A percentile compares a stretch with the other conserved stretches of the same genome.
These are phyloP conservation scores for Leptinotarsa juncta DNA, from an alignment of 2,888 invertebrate genomes.

Conservation along the genomic window DNA sequence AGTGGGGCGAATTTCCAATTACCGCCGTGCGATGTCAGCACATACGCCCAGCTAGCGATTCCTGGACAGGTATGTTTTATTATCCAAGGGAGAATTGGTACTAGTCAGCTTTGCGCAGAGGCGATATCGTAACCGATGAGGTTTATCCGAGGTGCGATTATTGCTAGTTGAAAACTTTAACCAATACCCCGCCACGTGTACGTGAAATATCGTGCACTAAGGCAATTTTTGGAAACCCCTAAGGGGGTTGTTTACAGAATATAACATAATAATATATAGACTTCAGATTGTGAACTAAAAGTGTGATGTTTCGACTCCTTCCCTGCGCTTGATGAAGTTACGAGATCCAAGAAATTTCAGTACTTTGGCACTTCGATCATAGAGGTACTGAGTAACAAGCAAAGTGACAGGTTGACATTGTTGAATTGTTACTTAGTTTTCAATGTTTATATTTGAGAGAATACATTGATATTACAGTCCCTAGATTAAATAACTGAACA, in stretches of 20 bases:
- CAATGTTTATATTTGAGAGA: no score
- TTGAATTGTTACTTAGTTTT: no score
- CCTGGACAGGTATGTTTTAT: not conserved
- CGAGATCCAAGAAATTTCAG: no score
- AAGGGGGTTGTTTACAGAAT: slow-evolving; percentile 31
- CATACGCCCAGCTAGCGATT: not conserved
- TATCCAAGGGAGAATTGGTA: fast-evolving
- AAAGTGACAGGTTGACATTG: no score
- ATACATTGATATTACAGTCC: no score
- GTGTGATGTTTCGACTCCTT: no score
- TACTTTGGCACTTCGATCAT: no score
- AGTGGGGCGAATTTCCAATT: not conserved
- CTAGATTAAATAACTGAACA: no score
- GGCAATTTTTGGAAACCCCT: slow-evolving; percentile 69
- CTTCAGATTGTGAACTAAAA: no score
- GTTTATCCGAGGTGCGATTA: slow-evolving; percentile 86
- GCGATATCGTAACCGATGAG: slow-evolving; percentile 92
- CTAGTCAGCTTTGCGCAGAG: slow-evolving; percentile 85
- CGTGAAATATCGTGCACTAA: slow-evolving; percentile 67
- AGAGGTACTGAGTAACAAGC: no score
- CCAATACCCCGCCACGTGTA: slow-evolving; percentile 69
- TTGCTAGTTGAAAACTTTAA: slow-evolving; percentile 61
- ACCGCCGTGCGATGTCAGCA: slow-evolving; percentile 13
- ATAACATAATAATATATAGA: no score
- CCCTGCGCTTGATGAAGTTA: no score